Percentiles rank a stretch among this genome's conserved stretches.
Evolutionary conservation across 2,113 vertebrate species (phyloP).

Genomic region (Actinemys pallida): DNA sequence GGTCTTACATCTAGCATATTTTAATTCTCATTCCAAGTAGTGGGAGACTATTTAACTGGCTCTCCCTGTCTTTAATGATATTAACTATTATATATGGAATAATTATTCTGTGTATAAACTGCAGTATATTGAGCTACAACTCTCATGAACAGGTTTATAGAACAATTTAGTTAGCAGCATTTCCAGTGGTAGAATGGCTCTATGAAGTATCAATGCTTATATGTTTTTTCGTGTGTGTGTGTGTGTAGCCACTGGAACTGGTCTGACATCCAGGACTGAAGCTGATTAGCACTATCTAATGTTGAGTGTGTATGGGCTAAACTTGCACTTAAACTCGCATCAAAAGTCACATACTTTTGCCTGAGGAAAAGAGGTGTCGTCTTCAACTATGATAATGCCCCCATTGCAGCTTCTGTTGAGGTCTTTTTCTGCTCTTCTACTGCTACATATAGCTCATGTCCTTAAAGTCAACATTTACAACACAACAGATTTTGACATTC

Average conservation of each 20-base stretch:
- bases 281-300: background rate
- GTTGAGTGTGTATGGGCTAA: background rate
- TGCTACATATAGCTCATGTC: background rate
- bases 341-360: background rate
- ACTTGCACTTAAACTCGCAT: background rate
- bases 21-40: background rate
- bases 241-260: background rate
- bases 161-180: conserved; percentile 38
- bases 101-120: background rate
- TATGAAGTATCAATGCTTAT: conserved; percentile 58
- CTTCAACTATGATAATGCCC: background rate
- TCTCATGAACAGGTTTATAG: conserved; percentile 18
- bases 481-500: background rate
- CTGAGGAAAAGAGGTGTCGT: background rate
- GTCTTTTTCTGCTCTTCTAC: background rate
- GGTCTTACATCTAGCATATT: background rate
- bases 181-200: conserved; percentile 38
- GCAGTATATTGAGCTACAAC: conserved; percentile 3
- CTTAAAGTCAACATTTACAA: background rate
- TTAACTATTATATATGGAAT: background rate
- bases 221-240: background rate
- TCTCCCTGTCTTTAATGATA: background rate
- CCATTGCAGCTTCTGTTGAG: background rate
- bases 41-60: background rate
- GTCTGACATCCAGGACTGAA: conserved; percentile 5